Conservation (phyloP, 1,140 invertebrate species). For the Anastrepha obliqua region DNA sequence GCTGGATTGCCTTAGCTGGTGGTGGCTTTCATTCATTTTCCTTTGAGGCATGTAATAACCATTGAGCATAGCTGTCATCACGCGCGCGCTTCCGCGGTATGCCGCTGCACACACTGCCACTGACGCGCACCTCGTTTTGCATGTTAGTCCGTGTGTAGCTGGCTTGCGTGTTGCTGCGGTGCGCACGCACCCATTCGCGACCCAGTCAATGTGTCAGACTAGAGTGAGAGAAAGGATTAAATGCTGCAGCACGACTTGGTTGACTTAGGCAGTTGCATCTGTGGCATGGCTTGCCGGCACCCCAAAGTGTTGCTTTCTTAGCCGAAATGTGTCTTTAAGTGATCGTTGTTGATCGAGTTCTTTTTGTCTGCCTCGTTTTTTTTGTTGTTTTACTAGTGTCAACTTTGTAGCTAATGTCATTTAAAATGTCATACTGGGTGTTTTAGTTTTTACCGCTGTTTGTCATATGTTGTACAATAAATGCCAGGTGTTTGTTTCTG, state of each 20-base stretch:
- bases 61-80: conserved; percentile 49
- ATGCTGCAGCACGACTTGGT: neutral
- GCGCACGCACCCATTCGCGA: neutral
- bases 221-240: conserved; percentile 15
- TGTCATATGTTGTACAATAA: neutral
- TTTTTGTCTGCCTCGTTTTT: neutral
- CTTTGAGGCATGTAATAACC: conserved; percentile 26
- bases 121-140: neutral
- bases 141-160: neutral
- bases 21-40: conserved; percentile 48
- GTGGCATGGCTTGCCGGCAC: neutral
- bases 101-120: neutral
- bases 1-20: neutral
- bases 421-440: neutral
- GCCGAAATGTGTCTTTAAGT: neutral
- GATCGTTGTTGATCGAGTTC: conserved; percentile 17
- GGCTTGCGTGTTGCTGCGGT: neutral
- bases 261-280: neutral
- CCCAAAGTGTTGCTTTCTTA: neutral
- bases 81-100: conserved; percentile 28
- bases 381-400: neutral
- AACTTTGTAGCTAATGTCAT: neutral
- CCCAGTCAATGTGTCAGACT: neutral
- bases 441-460: neutral
- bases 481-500: neutral